Base-by-base conservation (phyloP, 2,888 invertebrate species). In the Leptodirus hochenwartii region DNA sequence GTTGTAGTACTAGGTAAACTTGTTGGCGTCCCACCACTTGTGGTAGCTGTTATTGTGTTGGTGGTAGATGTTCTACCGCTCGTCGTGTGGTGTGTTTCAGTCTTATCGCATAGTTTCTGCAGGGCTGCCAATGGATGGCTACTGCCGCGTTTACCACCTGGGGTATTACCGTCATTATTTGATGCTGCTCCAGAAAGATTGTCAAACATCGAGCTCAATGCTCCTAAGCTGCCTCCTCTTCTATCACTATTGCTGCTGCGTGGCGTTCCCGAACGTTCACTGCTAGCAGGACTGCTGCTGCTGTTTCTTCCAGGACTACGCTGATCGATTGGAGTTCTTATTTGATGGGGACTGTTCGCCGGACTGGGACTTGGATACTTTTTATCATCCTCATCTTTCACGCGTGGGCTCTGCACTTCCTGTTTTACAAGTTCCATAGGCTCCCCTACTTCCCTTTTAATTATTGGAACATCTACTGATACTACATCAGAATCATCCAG, bases 81-180 rank as follows among this genome's bases (percentile, higher is more conserved):
- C 38, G 59, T 61, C 17, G 66, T 61, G 16, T 70, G 69, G 39
- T 71, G 72, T 11, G 69, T 80, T 58, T 90, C 90, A 40, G 90
- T 87, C 59, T 88, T 91, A 54, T 93, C 91, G 59, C 93, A 88
- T 15, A 95, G 69, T 54, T 91, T 91, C 51, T 95, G 93, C 31
- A 95, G 59, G 2, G 91, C 91, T 12, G 91, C 90, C 43, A 95
- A 56, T 4, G 95, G 95, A 57, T 95, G 90, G 44, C 87, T 77
- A 35, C 73, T 74, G 8, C 70, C 63, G 41, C 73, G 69, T 24
- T 73, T 71, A 2, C 68, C 66, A n/a, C n/a, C n/a, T n/a, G n/a
- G n/a, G 4, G 68, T 63, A 33, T 65, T 58, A 8, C 68, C 15
- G 30, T 62, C 58, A 32, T 42, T 43, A 32, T 47, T 47, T 9